These are phyloP conservation scores for Oxyruncus cristatus DNA, from an alignment of 2,113 vertebrate species.

Conservation along the genomic window DNA sequence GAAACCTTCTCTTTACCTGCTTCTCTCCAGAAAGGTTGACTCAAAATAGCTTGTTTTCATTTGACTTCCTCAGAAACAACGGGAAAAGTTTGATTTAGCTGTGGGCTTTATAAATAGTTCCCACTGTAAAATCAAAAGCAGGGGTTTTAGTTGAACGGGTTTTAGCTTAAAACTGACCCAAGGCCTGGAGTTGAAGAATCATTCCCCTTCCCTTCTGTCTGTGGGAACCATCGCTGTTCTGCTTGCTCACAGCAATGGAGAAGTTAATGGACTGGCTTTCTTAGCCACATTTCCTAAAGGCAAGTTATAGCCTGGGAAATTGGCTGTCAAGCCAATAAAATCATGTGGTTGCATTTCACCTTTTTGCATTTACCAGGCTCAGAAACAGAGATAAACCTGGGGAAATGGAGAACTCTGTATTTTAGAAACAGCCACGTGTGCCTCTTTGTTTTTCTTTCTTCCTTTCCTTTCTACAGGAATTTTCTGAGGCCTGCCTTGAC, in stretches of 20 bases:
- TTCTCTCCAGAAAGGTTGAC: neutral
- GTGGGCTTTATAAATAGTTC: neutral
- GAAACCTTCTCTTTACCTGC: neutral
- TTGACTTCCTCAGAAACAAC: neutral
- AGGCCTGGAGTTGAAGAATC: neutral
- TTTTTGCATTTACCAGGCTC: neutral
- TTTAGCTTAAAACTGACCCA: neutral
- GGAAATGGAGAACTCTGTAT: neutral
- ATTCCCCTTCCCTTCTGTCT: neutral
- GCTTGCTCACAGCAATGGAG: neutral
- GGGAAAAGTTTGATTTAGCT: neutral
- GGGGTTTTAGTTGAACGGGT: neutral
- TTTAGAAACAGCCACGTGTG: neutral
- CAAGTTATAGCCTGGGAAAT: constrained; percentile 42
- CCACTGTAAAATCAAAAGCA: neutral
- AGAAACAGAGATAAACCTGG: neutral
- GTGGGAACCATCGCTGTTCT: neutral
- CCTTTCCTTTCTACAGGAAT: neutral
- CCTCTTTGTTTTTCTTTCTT: neutral
- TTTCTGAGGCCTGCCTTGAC: neutral
- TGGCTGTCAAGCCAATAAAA: constrained; percentile 28
- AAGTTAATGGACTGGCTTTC: constrained; percentile 14
- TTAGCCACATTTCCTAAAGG: constrained; percentile 18
- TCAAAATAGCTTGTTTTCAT: neutral
- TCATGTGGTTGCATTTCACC: neutral